Evolutionary conservation across 2,888 invertebrate genomes (phyloP).

Genomic region (Volucella zonaria): DNA sequence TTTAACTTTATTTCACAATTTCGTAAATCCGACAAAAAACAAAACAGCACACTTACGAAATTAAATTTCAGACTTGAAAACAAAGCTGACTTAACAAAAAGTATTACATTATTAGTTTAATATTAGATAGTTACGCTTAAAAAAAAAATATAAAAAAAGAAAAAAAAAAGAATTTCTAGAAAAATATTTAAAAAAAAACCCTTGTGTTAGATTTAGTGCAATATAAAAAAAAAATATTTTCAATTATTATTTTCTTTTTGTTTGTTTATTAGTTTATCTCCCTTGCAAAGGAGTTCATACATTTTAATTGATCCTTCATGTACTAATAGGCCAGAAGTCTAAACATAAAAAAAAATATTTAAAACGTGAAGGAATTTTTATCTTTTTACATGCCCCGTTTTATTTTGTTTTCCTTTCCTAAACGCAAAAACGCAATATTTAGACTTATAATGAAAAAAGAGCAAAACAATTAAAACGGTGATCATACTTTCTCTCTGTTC

Average conservation of each 20-base stretch:
- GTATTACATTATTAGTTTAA: conserved; percentile 71
- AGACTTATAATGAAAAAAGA: neutral
- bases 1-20: conserved; percentile 3
- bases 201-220: conserved; percentile 71
- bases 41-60: conserved; percentile 52
- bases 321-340: conserved; percentile 16
- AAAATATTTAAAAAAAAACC: conserved; percentile 66
- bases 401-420: neutral
- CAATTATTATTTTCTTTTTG: conserved; percentile 22
- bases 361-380: conserved; percentile 54
- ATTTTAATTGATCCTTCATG: neutral
- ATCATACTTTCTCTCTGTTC: conserved; percentile 33
- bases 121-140: conserved; percentile 70
- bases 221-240: conserved; percentile 52
- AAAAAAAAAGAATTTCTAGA: conserved; percentile 56
- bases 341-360: conserved; percentile 10
- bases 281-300: conserved; percentile 47
- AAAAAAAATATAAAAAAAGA: conserved; percentile 46
- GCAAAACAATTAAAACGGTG: conserved; percentile 17
- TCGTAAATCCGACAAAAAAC: conserved; percentile 20
- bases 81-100: conserved; percentile 61
- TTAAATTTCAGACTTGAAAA: conserved; percentile 50
- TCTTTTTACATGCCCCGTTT: neutral
- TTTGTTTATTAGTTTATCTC: conserved; percentile 3
- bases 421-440: neutral